Percentiles rank a stretch among this genome's conserved stretches.
phyloP scores from a whole-genome alignment of 1,140 invertebrate species.

The Thaumatotibia leucotreta region DNA sequence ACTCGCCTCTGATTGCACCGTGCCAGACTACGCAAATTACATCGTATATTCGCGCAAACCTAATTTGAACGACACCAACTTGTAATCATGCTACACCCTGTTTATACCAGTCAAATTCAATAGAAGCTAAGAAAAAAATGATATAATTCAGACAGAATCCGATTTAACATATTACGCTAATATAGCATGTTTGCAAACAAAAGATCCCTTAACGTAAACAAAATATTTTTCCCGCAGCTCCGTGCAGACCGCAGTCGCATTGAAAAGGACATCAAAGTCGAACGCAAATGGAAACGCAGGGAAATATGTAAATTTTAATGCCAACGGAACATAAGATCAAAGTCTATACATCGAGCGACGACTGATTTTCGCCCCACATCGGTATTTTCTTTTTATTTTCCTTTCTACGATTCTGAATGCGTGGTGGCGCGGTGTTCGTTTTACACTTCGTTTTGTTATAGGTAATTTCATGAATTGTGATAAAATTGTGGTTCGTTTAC shows the following conservation, averaged over 20 bases:
- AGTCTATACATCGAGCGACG: constrained; percentile 26
- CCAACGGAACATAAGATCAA: constrained; percentile 39
- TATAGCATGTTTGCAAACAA: constrained; percentile 14
- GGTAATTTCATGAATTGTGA: background rate
- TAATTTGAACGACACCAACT: constrained; percentile 28
- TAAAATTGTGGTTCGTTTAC: background rate
- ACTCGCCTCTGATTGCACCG: constrained; percentile 38
- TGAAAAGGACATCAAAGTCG: constrained; percentile 44
- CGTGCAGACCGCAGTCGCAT: constrained; percentile 20
- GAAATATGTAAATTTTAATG: constrained; percentile 55
- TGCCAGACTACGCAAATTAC: constrained; percentile 41
- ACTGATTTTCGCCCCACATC: constrained; percentile 43
- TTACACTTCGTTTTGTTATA: constrained; percentile 20
- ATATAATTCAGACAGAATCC: background rate
- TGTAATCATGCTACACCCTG: constrained; percentile 24
- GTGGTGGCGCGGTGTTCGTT: constrained; percentile 17
- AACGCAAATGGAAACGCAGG: constrained; percentile 34
- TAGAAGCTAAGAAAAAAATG: background rate
- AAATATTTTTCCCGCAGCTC: constrained; percentile 25
- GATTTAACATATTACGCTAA: constrained; percentile 7
- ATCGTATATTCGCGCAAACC: constrained; percentile 31
- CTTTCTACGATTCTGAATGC: constrained; percentile 27
- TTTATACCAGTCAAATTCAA: background rate
- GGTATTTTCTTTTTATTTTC: constrained; percentile 33
- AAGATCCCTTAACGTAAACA: constrained; percentile 19